A percentile compares a stretch with the other conserved stretches of the same genome.
These are phyloP conservation scores for Aphelocoma californica DNA, from an alignment of 2,797 vertebrate genomes.

Conservation along the genomic window DNA sequence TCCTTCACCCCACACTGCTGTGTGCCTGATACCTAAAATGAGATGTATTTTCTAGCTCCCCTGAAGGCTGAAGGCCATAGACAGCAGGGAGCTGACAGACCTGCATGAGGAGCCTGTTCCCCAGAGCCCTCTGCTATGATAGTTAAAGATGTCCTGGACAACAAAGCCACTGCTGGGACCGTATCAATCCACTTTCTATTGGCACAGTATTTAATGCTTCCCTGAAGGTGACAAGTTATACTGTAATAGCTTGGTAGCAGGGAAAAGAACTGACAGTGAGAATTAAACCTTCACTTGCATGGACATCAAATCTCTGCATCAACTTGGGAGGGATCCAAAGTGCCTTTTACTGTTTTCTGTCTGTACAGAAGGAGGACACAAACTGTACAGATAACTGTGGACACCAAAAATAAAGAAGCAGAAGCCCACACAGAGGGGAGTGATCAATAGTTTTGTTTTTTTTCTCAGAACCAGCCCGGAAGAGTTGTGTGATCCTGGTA, in stretches of 20 bases:
- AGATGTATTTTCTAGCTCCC: not conserved
- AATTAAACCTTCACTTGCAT: not conserved
- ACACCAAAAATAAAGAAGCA: not conserved
- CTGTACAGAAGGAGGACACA: not conserved
- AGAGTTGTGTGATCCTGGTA: not conserved
- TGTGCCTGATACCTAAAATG: not conserved
- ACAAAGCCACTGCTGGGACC: not conserved
- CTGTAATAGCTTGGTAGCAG: not conserved
- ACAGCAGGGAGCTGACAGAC: not conserved
- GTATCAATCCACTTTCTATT: rapidly evolving
- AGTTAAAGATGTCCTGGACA: not conserved
- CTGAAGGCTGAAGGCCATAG: not conserved
- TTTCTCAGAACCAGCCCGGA: not conserved
- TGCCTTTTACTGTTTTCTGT: not conserved
- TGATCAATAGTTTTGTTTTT: not conserved
- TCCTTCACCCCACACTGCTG: not conserved
- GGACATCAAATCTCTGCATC: not conserved
- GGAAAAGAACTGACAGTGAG: not conserved
- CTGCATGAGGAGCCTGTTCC: not conserved
- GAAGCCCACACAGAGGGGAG: not conserved
- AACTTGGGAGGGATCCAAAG: not conserved
- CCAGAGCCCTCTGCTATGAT: not conserved
- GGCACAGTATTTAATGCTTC: not conserved
- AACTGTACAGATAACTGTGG: not conserved
- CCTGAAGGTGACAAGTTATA: not conserved